Conservation (phyloP, 2,888 invertebrate genomes). For the Hylaea fasciaria region DNA sequence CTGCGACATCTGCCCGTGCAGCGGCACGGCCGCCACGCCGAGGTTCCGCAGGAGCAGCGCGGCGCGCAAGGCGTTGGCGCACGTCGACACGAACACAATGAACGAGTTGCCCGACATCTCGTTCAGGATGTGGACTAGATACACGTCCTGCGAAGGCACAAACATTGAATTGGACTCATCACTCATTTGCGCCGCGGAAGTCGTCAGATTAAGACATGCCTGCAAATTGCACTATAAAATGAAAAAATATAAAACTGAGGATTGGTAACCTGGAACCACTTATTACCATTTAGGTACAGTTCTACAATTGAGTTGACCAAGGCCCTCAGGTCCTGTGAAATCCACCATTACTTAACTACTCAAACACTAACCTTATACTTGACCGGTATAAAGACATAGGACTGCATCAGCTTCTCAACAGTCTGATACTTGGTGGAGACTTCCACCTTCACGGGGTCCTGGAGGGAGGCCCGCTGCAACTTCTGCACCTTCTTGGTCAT, state of each 20-base stretch:
- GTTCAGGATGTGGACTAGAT: conserved; percentile 97
- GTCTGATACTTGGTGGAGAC: conserved; percentile 99
- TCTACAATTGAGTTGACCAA: too few species aligned
- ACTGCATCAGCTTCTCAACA: conserved; percentile 97
- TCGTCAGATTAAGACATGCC: too few species aligned
- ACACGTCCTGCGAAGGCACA: conserved; percentile 90
- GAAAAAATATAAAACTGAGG: too few species aligned
- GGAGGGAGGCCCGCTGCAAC: conserved; percentile 96
- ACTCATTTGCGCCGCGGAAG: too few species aligned
- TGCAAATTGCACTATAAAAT: too few species aligned
- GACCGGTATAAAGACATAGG: conserved; percentile 97
- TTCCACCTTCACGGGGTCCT: conserved; percentile 98
- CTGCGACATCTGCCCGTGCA: conserved; percentile 99
- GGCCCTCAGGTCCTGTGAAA: too few species aligned
- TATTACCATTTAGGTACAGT: too few species aligned
- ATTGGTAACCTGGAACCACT: too few species aligned
- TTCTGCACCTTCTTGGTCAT: conserved; percentile 99
- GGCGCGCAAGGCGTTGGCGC: conserved; percentile 94
- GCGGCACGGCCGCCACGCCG: conserved; percentile 96
- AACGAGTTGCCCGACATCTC: conserved; percentile 97
- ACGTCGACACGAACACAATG: conserved; percentile 98
- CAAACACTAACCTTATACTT: conserved; percentile 96
- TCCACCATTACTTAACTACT: too few species aligned
- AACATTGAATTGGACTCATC: neutral
- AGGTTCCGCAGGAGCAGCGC: conserved; percentile 95